Evolutionary conservation across 2,113 vertebrate species (phyloP).

Genomic region (Myxocyprinus asiaticus): DNA sequence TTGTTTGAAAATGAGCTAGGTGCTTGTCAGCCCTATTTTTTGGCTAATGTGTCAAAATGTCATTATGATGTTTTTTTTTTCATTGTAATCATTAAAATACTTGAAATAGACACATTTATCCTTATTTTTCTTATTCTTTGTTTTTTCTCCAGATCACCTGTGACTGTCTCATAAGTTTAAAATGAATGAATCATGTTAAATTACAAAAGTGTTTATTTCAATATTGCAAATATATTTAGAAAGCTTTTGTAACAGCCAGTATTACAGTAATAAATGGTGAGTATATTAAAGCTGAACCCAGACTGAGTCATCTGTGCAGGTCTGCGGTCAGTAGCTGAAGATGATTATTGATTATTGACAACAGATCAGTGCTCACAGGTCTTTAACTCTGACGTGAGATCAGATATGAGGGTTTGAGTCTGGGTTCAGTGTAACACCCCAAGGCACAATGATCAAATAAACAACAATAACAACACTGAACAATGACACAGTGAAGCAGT

Average conservation of each 20-base stretch:
- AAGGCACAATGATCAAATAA: neutral
- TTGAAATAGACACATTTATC: too few relatives aligned
- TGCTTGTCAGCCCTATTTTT: too few relatives aligned
- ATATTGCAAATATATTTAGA: neutral
- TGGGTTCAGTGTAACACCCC: slow-evolving; percentile 4
- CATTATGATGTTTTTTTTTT: too few relatives aligned
- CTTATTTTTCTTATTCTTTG: too few relatives aligned
- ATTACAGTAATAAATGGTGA: slow-evolving; percentile 3
- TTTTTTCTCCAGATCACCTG: too few relatives aligned
- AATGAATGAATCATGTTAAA: neutral
- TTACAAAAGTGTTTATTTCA: slow-evolving; percentile 6
- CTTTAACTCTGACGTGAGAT: neutral
- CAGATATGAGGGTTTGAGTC: slow-evolving; percentile 3
- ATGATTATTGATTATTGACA: neutral
- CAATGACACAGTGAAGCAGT: neutral
- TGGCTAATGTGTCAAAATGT: too few relatives aligned
- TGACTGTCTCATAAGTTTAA: too few relatives aligned
- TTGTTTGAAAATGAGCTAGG: too few relatives aligned
- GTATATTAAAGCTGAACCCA: neutral
- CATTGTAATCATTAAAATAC: too few relatives aligned
- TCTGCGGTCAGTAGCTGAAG: neutral
- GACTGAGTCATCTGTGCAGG: neutral
- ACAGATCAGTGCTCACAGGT: slow-evolving; percentile 5
- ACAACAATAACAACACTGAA: slow-evolving; percentile 4
- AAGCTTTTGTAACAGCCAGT: neutral